Conservation (phyloP, 2,888 invertebrate species). For the Eupithecia exiguata region DNA sequence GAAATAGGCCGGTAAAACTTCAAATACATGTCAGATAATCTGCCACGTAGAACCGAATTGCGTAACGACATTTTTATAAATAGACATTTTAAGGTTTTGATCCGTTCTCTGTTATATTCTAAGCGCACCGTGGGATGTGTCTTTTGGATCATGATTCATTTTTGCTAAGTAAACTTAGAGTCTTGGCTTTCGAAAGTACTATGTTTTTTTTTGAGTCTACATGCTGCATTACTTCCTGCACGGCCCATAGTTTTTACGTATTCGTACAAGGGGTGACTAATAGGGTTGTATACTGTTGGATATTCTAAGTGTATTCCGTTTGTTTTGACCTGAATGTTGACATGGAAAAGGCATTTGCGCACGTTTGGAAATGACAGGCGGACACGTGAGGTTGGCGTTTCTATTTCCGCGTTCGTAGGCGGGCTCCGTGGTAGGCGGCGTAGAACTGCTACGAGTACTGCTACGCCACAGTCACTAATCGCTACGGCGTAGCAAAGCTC, state of each 20-base stretch:
- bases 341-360: constrained; percentile 50
- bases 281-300: background rate
- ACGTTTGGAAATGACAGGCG: constrained; percentile 49
- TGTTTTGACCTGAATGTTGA: constrained; percentile 45
- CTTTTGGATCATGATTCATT: background rate
- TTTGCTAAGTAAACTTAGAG: background rate
- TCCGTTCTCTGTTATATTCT: background rate
- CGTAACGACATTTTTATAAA: background rate
- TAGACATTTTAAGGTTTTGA: background rate
- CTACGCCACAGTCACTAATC: constrained; percentile 16
- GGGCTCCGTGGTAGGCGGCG: constrained; percentile 17
- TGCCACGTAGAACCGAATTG: background rate
- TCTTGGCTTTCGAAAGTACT: background rate
- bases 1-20: background rate
- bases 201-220: background rate
- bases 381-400: constrained; percentile 52
- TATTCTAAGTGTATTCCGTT: background rate
- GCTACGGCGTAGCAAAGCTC: constrained; percentile 18
- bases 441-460: constrained; percentile 12
- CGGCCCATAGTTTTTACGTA: background rate
- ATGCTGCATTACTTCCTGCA: background rate
- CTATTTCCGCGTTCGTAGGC: constrained; percentile 45
- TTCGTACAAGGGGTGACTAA: background rate
- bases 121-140: background rate
- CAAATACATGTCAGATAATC: background rate